A percentile compares a stretch with the other conserved stretches of the same genome.
phyloP scores from a whole-genome alignment of 2,888 invertebrate genomes.

The Erannis defoliaria region DNA sequence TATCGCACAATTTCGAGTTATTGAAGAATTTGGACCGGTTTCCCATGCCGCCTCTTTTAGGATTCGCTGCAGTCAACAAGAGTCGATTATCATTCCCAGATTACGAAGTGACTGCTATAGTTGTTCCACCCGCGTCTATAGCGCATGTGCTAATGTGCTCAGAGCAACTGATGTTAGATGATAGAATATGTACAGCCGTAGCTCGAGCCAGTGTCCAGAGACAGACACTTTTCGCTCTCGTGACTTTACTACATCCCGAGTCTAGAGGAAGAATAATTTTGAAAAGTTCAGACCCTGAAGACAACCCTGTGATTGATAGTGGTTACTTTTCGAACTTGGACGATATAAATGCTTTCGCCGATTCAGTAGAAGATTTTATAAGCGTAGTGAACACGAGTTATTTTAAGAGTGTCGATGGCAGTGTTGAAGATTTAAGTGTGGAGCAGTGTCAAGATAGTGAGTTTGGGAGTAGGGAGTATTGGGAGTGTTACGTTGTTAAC shows the following conservation, averaged over 20 bases:
- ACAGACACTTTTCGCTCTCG: conserved; percentile 53
- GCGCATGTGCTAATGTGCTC: conserved; percentile 52
- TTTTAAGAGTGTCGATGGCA: conserved; percentile 46
- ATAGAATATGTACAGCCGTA: conserved; percentile 52
- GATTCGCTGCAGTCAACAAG: conserved; percentile 57
- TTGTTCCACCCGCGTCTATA: conserved; percentile 49
- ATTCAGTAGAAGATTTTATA: conserved; percentile 49
- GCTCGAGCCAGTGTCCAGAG: conserved; percentile 45
- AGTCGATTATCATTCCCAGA: conserved; percentile 57
- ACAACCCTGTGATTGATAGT: conserved; percentile 53
- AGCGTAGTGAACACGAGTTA: conserved; percentile 49
- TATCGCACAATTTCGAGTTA: conserved; percentile 44
- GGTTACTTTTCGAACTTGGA: conserved; percentile 53
- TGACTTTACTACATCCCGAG: conserved; percentile 55
- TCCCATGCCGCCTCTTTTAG: conserved; percentile 56
- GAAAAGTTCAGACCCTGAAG: conserved; percentile 55
- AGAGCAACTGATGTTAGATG: conserved; percentile 50
- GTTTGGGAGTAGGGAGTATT: conserved; percentile 62
- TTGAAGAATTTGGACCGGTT: conserved; percentile 53
- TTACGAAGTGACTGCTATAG: conserved; percentile 56
- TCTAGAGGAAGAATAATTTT: conserved; percentile 61
- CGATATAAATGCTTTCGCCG: conserved; percentile 50
- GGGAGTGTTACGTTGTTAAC: conserved; percentile 65
- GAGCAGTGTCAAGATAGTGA: conserved; percentile 52
- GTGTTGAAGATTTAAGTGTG: conserved; percentile 49